These are phyloP conservation scores for Eulemur rubriventer DNA, from an alignment of 2,797 vertebrate genomes.

Conservation along the genomic window DNA sequence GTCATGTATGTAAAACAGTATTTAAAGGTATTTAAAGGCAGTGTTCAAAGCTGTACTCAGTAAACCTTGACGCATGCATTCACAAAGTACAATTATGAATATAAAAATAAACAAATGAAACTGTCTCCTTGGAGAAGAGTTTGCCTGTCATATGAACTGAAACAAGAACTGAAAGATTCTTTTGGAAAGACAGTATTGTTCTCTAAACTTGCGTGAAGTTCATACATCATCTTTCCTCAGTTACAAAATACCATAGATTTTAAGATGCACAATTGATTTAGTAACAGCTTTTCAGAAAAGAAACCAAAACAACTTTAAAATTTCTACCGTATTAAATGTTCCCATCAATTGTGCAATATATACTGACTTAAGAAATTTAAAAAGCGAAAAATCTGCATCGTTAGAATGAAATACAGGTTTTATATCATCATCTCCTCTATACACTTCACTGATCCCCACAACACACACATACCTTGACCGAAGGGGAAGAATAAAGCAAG, in stretches of 20 bases:
- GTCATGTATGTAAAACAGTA: background rate
- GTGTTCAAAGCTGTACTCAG: background rate
- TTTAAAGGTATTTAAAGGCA: background rate
- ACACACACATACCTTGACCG: background rate
- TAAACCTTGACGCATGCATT: background rate
- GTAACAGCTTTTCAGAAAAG: background rate
- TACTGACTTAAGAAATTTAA: background rate
- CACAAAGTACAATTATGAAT: background rate
- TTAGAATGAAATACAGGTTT: background rate
- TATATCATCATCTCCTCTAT: background rate
- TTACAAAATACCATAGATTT: background rate
- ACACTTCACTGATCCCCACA: background rate
- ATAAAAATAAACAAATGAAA: conserved; percentile 35
- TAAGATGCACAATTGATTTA: background rate
- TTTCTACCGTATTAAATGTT: background rate
- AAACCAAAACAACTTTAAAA: background rate
- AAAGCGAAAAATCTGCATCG: background rate
- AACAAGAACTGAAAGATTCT: conserved; percentile 14
- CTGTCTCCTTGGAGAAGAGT: background rate
- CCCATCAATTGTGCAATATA: background rate
- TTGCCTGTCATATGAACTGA: background rate
- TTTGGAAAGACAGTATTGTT: background rate
- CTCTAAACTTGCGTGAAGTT: background rate
- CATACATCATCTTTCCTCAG: background rate
- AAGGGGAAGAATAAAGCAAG: background rate